Percentiles rank a stretch among this genome's conserved stretches.
Evolutionary conservation across 2,888 invertebrate species (phyloP).

Genomic region (Mactromeris polynyma): DNA sequence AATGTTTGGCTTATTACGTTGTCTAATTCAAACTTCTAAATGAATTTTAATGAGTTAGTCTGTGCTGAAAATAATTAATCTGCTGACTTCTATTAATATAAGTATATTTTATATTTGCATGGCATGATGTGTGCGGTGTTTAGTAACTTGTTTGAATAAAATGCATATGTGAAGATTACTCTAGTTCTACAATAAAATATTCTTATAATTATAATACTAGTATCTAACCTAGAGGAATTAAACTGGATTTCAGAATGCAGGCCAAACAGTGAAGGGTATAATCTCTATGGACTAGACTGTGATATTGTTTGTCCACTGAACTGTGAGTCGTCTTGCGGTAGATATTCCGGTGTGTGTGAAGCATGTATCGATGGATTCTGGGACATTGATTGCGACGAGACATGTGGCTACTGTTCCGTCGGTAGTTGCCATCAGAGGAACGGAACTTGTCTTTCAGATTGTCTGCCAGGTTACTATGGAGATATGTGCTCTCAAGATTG

Average conservation of each 20-base stretch:
- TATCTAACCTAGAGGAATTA: too few species aligned
- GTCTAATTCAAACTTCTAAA: too few species aligned
- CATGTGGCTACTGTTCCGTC: constrained; percentile 24
- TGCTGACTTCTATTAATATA: too few species aligned
- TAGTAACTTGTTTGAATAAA: too few species aligned
- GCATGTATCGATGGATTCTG: constrained; percentile 32
- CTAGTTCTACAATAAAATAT: too few species aligned
- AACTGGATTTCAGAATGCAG: constrained; percentile 45
- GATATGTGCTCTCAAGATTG: constrained; percentile 40
- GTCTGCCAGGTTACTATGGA: constrained; percentile 49
- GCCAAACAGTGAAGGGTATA: background rate
- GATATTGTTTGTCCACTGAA: background rate
- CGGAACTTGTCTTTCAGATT: constrained; percentile 50
- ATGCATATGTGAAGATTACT: too few species aligned
- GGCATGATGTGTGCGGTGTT: too few species aligned
- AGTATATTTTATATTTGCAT: too few species aligned
- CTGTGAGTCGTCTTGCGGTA: constrained; percentile 32
- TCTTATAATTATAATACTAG: background rate
- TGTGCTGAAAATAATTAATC: too few species aligned
- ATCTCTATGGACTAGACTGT: constrained; percentile 31
- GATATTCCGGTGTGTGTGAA: constrained; percentile 34
- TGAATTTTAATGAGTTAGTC: too few species aligned
- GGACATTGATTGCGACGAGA: background rate
- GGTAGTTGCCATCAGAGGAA: constrained; percentile 28
- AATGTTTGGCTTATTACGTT: too few species aligned